These are phyloP conservation scores for Mustelus asterias DNA, from an alignment of 2,113 vertebrate species.

Conservation along the genomic window DNA sequence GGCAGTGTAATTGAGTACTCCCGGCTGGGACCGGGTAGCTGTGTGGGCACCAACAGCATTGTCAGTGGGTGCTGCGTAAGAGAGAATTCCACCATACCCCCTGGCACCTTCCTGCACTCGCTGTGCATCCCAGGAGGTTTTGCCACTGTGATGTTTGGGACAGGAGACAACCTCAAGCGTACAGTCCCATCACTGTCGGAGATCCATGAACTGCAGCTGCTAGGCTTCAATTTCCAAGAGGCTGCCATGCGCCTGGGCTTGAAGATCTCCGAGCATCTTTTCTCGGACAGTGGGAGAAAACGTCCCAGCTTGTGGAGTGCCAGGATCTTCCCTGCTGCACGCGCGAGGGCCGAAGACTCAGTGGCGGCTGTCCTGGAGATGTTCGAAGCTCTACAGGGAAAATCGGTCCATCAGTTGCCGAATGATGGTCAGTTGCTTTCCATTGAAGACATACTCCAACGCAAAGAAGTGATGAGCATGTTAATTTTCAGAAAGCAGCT, in stretches of 20 bases:
- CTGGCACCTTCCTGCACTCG: constrained; percentile 68
- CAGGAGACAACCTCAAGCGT: constrained; percentile 70
- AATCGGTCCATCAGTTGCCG: constrained; percentile 47
- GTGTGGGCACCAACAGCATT: constrained; percentile 63
- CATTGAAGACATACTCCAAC: constrained; percentile 69
- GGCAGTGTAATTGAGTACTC: constrained; percentile 77
- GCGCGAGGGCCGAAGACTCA: constrained; percentile 55
- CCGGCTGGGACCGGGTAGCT: constrained; percentile 60
- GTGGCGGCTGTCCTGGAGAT: constrained; percentile 64
- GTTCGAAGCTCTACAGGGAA: constrained; percentile 56
- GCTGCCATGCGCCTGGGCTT: constrained; percentile 69
- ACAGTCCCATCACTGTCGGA: constrained; percentile 52
- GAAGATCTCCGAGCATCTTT: constrained; percentile 53
- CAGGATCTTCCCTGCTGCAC: constrained; percentile 75
- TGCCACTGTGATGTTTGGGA: constrained; percentile 67
- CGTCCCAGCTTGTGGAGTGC: constrained; percentile 72
- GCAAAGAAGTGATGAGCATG: constrained; percentile 78
- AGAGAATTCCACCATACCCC: constrained; percentile 54
- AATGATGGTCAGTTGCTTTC: constrained; percentile 59
- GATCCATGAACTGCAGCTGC: constrained; percentile 54
- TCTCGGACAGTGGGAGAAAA: constrained; percentile 54
- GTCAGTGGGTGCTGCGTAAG: constrained; percentile 65
- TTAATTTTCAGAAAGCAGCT: constrained; percentile 68
- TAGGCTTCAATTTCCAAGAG: constrained; percentile 55
- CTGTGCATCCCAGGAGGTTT: constrained; percentile 62